Evolutionary conservation across 2,797 vertebrate species (phyloP), one percentile per base, ranked within the genome.

Genomic region (Periophthalmus magnuspinnatus): DNA sequence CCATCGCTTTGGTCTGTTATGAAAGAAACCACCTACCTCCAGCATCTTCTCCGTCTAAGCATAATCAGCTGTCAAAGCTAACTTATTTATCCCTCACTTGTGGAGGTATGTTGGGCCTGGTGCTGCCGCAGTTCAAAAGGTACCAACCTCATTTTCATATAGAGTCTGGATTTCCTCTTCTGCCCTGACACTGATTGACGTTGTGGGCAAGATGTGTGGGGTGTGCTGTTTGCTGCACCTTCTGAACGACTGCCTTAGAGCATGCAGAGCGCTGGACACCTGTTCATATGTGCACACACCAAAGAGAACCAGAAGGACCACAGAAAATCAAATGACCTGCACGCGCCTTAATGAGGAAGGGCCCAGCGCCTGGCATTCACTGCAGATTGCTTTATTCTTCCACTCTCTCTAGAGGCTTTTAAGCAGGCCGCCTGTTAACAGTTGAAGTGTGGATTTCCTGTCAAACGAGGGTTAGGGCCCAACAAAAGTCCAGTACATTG

Each of bases 391-490:
- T 84, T 84, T 73, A 74, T 80, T 68, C 79, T 78, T 77, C 78
- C 52, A 75, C 80, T 78, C 83, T 90, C 92, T 91, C 91, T 84
- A 77, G 91, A 89, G 92, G 81, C 86, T 86, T 88, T 90, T 92
- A 88, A 91, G 86, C 80, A 82, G 64, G 68, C 86, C 71, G 76
- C 86, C 86, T 82, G 84, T 92, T 94, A 92, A 93, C 87, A 88
- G 89, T 87, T 91, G 74, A 91, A 93, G 90, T 93, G 91, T 92
- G 90, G 92, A 93, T 92, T 93, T 93, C 91, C 91, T 92, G 92
- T 89, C 84, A 89, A 93, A 85, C 90, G 82, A 84, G 87, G 88
- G 91, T 90, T 87, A 87, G 82, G 81, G 89, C 85, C 89, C 88
- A 91, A 90, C 91, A 92, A 90, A 90, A 86, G 86, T 81, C 82